Base-by-base conservation (phyloP, 1,140 invertebrate species). In the Bacillus rossius region DNA sequence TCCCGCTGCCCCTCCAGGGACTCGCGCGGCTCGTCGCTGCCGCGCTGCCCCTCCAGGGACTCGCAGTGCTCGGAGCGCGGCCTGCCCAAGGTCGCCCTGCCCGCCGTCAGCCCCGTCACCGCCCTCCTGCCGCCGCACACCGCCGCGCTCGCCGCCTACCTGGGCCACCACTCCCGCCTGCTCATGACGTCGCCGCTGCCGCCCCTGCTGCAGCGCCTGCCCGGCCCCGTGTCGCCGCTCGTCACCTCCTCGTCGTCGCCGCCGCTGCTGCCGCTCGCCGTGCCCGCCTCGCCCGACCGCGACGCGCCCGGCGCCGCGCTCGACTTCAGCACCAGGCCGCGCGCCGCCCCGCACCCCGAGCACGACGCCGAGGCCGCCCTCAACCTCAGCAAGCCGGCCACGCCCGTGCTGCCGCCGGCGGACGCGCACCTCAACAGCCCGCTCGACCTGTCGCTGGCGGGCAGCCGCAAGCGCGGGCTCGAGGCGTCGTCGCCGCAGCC, bases 1-100 rank as follows among this genome's bases (percentile, higher is more conserved):
- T 87, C 87, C 54, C 80, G 87, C 67, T 89, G 88, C 75, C 81
- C 88, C 57, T 90, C 87, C 52, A 80, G 87, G 64, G 87, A 91
- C 68, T 91, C 88, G 48, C 80, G 84, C 53, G 80, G 80, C 66
- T 82, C 79, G 26, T 76, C 75, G 48, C 85, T 77, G 38, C 76
- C 77, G 42, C 76, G 83, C 38, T 85, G 84, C 69, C 81, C 82
- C 29, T 86, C 84, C 25, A 80, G 81, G 63, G 84, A 86, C 66
- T 85, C 84, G 7, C 78, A 83, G 61, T 84, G 85, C 72, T 82
- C 87, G 60, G 80, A 86, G 67, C 71, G 82, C 66, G 76, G 82
- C 37, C 51, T 37, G 17, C 37, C 26, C 10, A 25, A 25, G n/a
- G 16, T 19, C 8, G 13, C 51, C 13, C 80, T 71, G 57, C 80